Evolutionary conservation across 1,140 invertebrate species (phyloP).

Genomic region (Coelopa frigida): DNA sequence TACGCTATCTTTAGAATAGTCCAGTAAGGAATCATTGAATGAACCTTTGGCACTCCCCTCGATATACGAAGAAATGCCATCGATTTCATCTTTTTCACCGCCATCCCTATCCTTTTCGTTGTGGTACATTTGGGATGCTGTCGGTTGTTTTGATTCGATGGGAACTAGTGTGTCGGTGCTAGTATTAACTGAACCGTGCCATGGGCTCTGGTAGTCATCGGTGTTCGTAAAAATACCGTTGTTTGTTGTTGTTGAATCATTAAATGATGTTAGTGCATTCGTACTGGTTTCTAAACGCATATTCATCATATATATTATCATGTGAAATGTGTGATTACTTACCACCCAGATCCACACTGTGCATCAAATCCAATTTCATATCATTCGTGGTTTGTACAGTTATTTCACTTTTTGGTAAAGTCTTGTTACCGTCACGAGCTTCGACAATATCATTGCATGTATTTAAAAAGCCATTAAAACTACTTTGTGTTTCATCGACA

Average conservation of each 20-base stretch:
- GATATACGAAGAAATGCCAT: slow-evolving; percentile 9
- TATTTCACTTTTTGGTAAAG: too few relatives aligned
- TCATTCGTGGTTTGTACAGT: slow-evolving; percentile 5
- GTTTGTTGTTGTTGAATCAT: slow-evolving; percentile 4
- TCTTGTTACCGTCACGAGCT: not conserved
- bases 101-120: not conserved
- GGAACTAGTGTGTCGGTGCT: slow-evolving; percentile 48
- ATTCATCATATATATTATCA: too few relatives aligned
- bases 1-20: not conserved
- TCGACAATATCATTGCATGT: too few relatives aligned
- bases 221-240: too few relatives aligned
- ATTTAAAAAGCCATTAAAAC: too few relatives aligned
- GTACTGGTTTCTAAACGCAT: not conserved
- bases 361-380: slow-evolving; percentile 11
- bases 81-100: not conserved
- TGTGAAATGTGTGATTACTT: not conserved
- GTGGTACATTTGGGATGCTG: not conserved
- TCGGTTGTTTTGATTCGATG: slow-evolving; percentile 14
- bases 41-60: too few relatives aligned
- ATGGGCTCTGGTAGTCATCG: slow-evolving; percentile 20
- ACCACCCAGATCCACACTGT: slow-evolving; percentile 14
- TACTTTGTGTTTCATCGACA: too few relatives aligned
- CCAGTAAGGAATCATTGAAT: too few relatives aligned
- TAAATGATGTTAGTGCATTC: slow-evolving; percentile 6
- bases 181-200: slow-evolving; percentile 42